These are phyloP conservation scores for Drosophila borealis DNA, from an alignment of 2,888 invertebrate species.

Conservation along the genomic window DNA sequence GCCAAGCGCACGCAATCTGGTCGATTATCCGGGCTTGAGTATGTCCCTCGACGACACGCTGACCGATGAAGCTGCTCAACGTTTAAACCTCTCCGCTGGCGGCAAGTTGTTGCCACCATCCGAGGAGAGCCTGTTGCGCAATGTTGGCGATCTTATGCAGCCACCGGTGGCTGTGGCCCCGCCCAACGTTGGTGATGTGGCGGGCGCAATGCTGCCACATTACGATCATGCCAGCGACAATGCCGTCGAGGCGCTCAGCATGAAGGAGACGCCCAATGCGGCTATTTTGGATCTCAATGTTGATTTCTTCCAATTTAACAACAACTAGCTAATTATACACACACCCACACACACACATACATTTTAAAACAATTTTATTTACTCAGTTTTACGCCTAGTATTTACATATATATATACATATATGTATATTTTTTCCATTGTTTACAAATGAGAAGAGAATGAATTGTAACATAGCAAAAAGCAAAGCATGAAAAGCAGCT, in stretches of 20 bases:
- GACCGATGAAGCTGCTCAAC: slow-evolving; percentile 83
- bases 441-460: slow-evolving; percentile 21
- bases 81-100: slow-evolving; percentile 83
- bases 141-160: slow-evolving; percentile 83
- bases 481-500: slow-evolving; percentile 17
- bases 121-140: slow-evolving; percentile 83
- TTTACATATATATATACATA: background rate
- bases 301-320: slow-evolving; percentile 84
- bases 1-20: slow-evolving; percentile 58
- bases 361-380: background rate
- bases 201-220: slow-evolving; percentile 64
- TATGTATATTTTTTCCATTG: background rate
- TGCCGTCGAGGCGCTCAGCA: slow-evolving; percentile 83
- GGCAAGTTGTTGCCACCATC: slow-evolving; percentile 83
- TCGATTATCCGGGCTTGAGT: slow-evolving; percentile 83
- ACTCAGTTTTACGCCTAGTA: slow-evolving; percentile 9
- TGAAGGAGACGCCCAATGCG: slow-evolving; percentile 80
- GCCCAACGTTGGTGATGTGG: slow-evolving; percentile 43
- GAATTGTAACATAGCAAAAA: slow-evolving; percentile 28
- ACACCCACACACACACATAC: too few relatives aligned
- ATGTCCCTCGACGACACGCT: slow-evolving; percentile 84
- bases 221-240: slow-evolving; percentile 85
- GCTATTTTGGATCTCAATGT: slow-evolving; percentile 82
- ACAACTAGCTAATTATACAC: slow-evolving; percentile 55
- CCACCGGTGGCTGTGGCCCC: slow-evolving; percentile 62